phyloP scores from a whole-genome alignment of 2,113 vertebrate species.

The Catharus minimus region DNA sequence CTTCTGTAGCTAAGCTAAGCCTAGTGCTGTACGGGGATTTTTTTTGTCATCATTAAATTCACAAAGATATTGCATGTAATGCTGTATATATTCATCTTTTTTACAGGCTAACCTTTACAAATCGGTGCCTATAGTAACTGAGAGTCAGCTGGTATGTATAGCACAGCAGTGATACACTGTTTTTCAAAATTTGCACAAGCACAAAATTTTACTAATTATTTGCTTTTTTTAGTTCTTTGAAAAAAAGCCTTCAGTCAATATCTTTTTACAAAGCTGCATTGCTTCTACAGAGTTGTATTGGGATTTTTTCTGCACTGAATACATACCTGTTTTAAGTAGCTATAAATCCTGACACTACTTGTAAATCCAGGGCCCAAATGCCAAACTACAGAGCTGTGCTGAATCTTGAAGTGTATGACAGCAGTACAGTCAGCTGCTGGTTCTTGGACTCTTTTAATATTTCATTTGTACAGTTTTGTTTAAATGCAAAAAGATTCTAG shows the following conservation, averaged over 20 bases:
- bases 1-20: neutral
- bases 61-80: neutral
- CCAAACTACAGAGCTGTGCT: neutral
- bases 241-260: neutral
- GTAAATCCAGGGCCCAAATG: neutral
- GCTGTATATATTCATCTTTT: neutral
- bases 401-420: neutral
- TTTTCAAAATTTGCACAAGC: neutral
- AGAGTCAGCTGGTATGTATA: constrained; percentile 74
- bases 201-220: neutral
- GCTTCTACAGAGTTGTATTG: neutral
- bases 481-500: neutral
- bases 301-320: neutral
- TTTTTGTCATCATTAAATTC: neutral
- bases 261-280: neutral
- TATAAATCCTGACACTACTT: neutral
- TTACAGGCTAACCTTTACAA: constrained; percentile 83
- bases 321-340: neutral
- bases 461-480: neutral
- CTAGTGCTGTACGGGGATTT: neutral
- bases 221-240: neutral
- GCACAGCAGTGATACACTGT: neutral
- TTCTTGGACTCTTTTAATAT: neutral
- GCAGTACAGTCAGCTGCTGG: neutral
- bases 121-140: constrained; percentile 40